Evolutionary conservation across 2,797 vertebrate species (phyloP).

Genomic region (Pyrrhura leucotis): DNA sequence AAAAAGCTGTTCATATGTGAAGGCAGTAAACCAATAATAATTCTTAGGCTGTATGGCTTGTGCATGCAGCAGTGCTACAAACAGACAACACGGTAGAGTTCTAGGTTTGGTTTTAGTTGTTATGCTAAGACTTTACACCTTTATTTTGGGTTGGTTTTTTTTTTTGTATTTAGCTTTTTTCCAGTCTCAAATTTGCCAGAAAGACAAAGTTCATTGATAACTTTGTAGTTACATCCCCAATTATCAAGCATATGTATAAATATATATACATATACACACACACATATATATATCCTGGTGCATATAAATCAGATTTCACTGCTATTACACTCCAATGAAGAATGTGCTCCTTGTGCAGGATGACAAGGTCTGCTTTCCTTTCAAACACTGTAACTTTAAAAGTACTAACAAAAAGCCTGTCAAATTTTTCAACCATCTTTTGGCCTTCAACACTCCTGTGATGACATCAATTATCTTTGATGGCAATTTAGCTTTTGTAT

Average conservation of each 20-base stretch:
- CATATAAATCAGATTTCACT: background rate
- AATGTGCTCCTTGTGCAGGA: background rate
- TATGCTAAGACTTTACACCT: background rate
- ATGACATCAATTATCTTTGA: background rate
- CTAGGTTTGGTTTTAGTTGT: background rate
- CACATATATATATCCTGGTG: background rate
- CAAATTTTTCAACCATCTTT: background rate
- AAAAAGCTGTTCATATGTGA: background rate
- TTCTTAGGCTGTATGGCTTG: background rate
- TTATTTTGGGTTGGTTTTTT: background rate
- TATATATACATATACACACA: fast-evolving
- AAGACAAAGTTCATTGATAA: background rate
- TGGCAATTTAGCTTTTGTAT: background rate
- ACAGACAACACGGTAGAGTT: background rate
- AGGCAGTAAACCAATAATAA: background rate
- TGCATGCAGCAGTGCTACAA: background rate
- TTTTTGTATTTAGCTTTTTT: background rate
- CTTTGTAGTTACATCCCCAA: background rate
- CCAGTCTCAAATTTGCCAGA: background rate
- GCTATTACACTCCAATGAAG: background rate
- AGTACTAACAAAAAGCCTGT: background rate
- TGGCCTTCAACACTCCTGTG: background rate
- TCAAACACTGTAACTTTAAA: background rate
- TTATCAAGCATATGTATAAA: background rate
- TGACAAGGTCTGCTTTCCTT: background rate